A percentile compares a stretch with the other conserved stretches of the same genome.
These are phyloP conservation scores for Theodoxus fluviatilis DNA, from an alignment of 2,888 invertebrate genomes.

Conservation along the genomic window DNA sequence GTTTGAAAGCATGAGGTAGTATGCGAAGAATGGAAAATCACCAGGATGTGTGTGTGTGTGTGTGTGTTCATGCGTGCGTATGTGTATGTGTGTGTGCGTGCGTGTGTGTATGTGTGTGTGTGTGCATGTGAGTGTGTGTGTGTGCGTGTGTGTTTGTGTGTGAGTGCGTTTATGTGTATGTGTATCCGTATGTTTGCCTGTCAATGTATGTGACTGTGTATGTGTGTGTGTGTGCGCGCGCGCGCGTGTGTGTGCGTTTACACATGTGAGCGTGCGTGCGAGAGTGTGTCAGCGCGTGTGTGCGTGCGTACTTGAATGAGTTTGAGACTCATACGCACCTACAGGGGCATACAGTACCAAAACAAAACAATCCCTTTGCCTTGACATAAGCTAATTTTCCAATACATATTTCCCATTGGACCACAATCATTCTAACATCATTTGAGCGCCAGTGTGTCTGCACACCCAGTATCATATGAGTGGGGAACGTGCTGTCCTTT, in stretches of 20 bases:
- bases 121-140: conserved; percentile 5
- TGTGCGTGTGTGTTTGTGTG: not conserved
- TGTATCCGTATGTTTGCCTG: not conserved
- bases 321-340: no score
- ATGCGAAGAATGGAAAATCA: not conserved
- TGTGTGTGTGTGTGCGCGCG: conserved; percentile 11
- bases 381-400: no score
- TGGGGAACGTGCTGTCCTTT: no score
- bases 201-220: not conserved
- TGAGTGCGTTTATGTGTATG: conserved; percentile 3
- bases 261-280: not conserved
- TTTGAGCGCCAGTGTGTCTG: no score
- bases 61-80: conserved; percentile 6
- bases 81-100: not conserved
- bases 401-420: no score
- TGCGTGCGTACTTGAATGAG: no score
- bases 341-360: no score
- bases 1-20: not conserved
- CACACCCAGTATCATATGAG: no score
- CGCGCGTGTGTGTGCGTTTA: not conserved
- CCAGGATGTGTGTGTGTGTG: not conserved
- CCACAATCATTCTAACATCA: no score
- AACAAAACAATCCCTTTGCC: no score
- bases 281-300: not conserved
- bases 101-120: conserved; percentile 10